phyloP scores from a whole-genome alignment of 2,888 invertebrate species.

The Caenorhabditis virilis region DNA sequence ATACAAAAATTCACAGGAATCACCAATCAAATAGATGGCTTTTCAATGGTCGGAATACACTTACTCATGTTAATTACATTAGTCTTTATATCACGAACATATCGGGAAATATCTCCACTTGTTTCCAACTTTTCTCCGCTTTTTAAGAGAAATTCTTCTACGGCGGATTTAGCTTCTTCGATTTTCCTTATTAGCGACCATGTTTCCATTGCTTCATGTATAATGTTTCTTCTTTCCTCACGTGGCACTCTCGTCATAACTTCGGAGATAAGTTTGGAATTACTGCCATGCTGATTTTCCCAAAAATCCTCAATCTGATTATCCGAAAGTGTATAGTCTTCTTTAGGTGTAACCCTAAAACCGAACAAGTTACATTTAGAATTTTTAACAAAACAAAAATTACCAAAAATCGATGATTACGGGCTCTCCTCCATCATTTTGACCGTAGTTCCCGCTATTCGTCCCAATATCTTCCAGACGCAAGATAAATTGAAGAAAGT shows the following conservation, averaged over 20 bases:
- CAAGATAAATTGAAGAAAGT: conserved; percentile 22
- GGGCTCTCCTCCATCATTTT: conserved; percentile 11
- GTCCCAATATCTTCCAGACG: conserved; percentile 23
- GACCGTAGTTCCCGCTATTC: conserved; percentile 16
- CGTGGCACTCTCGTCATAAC: conserved; percentile 2
- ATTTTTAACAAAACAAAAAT: conserved; percentile 6
- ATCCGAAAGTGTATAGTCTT: background rate
- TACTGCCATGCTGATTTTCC: conserved; percentile 2
- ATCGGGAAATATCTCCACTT: conserved; percentile 2
- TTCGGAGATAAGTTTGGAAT: conserved; percentile 3
- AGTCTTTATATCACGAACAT: conserved; percentile 3
- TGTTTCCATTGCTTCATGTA: conserved; percentile 3
- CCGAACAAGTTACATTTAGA: background rate
- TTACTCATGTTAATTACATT: conserved; percentile 1
- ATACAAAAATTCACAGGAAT: too few relatives aligned
- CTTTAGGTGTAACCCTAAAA: conserved; percentile 3
- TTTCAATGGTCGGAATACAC: too few relatives aligned
- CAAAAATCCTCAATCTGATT: conserved; percentile 4
- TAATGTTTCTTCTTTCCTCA: conserved; percentile 2
- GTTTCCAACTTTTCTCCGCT: conserved; percentile 5
- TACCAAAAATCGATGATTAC: conserved; percentile 4
- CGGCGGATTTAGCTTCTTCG: conserved; percentile 2
- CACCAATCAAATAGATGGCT: too few relatives aligned
- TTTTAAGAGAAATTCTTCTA: conserved; percentile 4
- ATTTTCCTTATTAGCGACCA: conserved; percentile 1